Evolutionary conservation across 2,113 vertebrate genomes (phyloP), one percentile per base, ranked within the genome.

Genomic region (Hoplias malabaricus): DNA sequence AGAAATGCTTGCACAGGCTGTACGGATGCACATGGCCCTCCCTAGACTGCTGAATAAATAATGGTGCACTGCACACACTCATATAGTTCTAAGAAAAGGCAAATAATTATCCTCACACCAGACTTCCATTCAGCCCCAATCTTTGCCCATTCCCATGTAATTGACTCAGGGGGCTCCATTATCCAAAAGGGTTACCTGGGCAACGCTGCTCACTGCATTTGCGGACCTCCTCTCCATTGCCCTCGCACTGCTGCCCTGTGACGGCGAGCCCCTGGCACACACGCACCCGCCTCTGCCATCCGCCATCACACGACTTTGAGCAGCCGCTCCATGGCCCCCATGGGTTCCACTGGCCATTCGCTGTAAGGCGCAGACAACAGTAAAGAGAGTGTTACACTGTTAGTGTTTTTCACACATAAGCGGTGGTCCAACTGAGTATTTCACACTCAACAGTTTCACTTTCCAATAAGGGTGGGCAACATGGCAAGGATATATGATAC

Each of bases 271-370:
- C 98, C 87, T 99, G 98, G 82, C 98, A 99, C 79, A 95, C 94
- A 21, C 98, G 90, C 13, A 91, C 91, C 74, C 97, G 86, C 80
- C 95, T 92, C 85, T 98, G 96, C 97, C 96, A 98, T 83, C 98
- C 98, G 0, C 98, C 96, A 0, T 99, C 97, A 0, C 98, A 99
- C 11, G 98, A 99, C 73, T 96, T 98, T 8, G 98, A 99, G 83
- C 98, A 99, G 63, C 96, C 96, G 48, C 97, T 99, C 98, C 98
- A 99, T 0, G 96, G 96, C 19, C 95, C 96, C 98, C 98, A 99
- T 1, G 94, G 96, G 81, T 99, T 99, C 98, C 98, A 99, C 76
- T 99, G 97, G n/a, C 98, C 98, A 25, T 99, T 98, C 69, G 96
- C 98, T 99, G 86, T 73, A 12, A 57, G 2, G 66, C 66, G 62